Evolutionary conservation across 2,888 invertebrate genomes (phyloP), one percentile per base, ranked within the genome.

Genomic region (Cerceris rybyensis): DNA sequence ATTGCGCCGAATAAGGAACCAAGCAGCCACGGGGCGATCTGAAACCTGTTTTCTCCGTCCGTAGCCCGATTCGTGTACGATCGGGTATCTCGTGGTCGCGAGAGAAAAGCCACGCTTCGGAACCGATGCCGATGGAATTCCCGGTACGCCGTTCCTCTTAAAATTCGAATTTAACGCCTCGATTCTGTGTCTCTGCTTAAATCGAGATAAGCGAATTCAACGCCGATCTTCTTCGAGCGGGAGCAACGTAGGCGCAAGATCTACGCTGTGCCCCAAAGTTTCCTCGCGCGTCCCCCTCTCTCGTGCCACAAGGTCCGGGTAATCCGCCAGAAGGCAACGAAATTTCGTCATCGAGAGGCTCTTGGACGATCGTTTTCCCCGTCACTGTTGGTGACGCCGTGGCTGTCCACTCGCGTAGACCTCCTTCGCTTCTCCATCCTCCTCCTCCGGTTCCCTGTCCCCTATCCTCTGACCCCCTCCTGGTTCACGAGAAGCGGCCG

Each of bases 21-120:
- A 55, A 39, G 16, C 46, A 46, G 60, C 60, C 63, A 39, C 14
- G 39, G 58, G 16, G 77, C 68, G 67, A 77, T 69, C 43, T 63
- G 17, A 84, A 84, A 84, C 84, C 84, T 68, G 85, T 84, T 84
- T 66, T 70, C 63, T 28, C 65, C 60, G 66, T 74, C 63, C 74
- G 84, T 80, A 84, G 82, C 71, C 42, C 54, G 78, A 84, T 75
- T 82, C 82, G 71, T 64, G 71, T 28, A 66, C 39, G 73, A 70
- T 75, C 70, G 80, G 59, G 41, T 16, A 1, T 28, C 66, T 63
- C 60, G 77, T 58, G 73, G 67, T 78, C 64, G 57, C 43, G 71
- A 75, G 75, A 78, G 68, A 61, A 76, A 69, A 69, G 64, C 64
- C 54, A 9, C 49, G 43, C 41, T 39, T 55, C 59, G 50, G 67